Conservation (phyloP, 2,888 invertebrate genomes). For the Macrosoma leucophasiata region DNA sequence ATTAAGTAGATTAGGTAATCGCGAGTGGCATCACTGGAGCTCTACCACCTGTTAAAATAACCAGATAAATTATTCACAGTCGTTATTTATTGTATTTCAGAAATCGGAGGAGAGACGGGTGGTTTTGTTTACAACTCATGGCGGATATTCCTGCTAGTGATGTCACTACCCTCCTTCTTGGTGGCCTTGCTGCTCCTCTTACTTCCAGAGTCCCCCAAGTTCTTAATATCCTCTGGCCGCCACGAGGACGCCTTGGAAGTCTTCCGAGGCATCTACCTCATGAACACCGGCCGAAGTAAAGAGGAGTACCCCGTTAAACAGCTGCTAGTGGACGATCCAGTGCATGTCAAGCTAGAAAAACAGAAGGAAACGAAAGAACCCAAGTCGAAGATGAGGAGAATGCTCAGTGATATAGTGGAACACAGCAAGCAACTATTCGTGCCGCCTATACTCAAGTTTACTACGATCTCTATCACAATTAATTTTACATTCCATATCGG, state of each 20-base stretch:
- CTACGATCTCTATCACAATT: conserved; percentile 88
- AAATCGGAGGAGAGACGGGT: conserved; percentile 80
- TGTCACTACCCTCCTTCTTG: conserved; percentile 91
- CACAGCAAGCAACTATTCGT: conserved; percentile 89
- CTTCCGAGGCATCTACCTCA: conserved; percentile 86
- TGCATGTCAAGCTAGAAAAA: conserved; percentile 71
- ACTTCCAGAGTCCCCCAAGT: conserved; percentile 94
- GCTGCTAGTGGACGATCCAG: conserved; percentile 76
- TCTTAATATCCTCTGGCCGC: conserved; percentile 85
- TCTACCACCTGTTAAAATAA: too few relatives aligned
- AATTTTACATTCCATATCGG: conserved; percentile 96
- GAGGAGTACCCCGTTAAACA: conserved; percentile 87
- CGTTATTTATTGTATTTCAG: conserved; percentile 38
- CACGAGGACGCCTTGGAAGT: conserved; percentile 88
- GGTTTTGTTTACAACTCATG: conserved; percentile 91
- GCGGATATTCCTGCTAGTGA: conserved; percentile 92
- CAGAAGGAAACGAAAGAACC: conserved; percentile 75
- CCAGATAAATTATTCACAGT: too few relatives aligned
- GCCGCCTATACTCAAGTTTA: conserved; percentile 88
- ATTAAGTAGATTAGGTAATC: too few relatives aligned
- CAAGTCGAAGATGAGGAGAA: conserved; percentile 81
- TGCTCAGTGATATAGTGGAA: conserved; percentile 85
- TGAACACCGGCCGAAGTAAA: conserved; percentile 85
- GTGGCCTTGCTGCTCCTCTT: conserved; percentile 89
- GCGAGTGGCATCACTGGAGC: too few relatives aligned